phyloP scores from a whole-genome alignment of 1,140 invertebrate genomes.

The Colletes latitarsis region DNA sequence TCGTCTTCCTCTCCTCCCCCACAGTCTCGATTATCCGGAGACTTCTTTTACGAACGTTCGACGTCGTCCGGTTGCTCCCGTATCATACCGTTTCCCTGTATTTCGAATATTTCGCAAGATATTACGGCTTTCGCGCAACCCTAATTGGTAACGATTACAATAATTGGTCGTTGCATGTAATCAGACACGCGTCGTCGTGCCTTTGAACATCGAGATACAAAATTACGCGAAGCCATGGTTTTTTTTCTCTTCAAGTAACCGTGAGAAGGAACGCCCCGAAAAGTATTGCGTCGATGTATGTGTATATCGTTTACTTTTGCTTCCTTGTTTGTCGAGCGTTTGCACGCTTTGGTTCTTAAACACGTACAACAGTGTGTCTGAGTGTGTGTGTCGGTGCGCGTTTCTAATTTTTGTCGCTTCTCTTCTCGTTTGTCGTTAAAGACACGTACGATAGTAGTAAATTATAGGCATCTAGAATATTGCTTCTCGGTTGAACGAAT shows the following conservation, averaged over 20 bases:
- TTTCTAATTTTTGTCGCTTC: conserved; percentile 16
- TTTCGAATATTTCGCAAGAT: not conserved
- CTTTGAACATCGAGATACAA: conserved; percentile 29
- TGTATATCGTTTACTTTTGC: conserved; percentile 8
- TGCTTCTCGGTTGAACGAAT: conserved; percentile 77
- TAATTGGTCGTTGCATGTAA: conserved; percentile 41
- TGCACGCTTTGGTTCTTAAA: not conserved
- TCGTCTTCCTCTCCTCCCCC: not conserved
- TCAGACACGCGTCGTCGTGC: conserved; percentile 20
- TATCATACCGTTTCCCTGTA: not conserved
- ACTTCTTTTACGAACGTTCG: not conserved
- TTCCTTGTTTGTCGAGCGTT: not conserved
- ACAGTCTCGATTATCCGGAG: not conserved
- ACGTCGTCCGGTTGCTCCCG: not conserved
- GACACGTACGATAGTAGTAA: conserved; percentile 67
- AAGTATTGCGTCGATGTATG: conserved; percentile 12
- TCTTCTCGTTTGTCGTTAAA: conserved; percentile 59
- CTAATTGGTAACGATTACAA: conserved; percentile 38
- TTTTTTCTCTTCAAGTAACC: conserved; percentile 8
- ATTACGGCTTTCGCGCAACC: not conserved
- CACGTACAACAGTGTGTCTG: not conserved
- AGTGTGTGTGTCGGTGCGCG: not conserved
- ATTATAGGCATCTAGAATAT: conserved; percentile 79
- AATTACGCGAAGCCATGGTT: conserved; percentile 8
- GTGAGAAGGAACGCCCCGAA: conserved; percentile 14